These are phyloP conservation scores for Cebus imitator DNA, from an alignment of 2,113 vertebrate genomes.

Conservation along the genomic window DNA sequence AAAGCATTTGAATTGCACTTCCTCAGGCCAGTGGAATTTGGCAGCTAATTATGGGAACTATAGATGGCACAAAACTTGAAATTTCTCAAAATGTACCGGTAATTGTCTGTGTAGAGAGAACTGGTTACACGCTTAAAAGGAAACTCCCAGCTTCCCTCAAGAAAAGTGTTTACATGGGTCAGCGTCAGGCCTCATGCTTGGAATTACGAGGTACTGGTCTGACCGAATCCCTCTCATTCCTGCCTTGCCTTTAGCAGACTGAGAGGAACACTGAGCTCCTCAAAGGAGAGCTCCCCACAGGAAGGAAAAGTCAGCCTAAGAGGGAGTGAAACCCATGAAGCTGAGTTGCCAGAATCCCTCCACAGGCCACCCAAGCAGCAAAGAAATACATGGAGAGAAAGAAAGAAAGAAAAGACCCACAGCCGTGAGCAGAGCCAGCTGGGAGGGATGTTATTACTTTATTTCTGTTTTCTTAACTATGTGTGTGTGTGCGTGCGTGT, in stretches of 20 bases:
- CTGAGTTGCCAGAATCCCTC: conserved; percentile 71
- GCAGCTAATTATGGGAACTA: conserved; percentile 18
- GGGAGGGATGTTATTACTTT: conserved; percentile 80
- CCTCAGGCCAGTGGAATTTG: conserved; percentile 25
- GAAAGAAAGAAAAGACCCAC: conserved; percentile 75
- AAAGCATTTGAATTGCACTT: conserved; percentile 20
- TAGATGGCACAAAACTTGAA: conserved; percentile 4
- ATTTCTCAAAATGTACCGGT: conserved; percentile 17
- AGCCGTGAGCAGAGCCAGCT: conserved; percentile 78
- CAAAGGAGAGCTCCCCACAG: conserved; percentile 64
- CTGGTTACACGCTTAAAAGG: not conserved
- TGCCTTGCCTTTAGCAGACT: conserved; percentile 27
- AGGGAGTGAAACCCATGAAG: conserved; percentile 66
- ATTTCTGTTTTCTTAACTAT: conserved; percentile 79
- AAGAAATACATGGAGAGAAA: conserved; percentile 77
- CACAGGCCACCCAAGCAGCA: conserved; percentile 78
- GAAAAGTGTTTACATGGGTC: conserved; percentile 45
- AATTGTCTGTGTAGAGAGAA: not conserved
- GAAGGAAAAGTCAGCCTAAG: conserved; percentile 69
- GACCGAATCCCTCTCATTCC: conserved; percentile 31
- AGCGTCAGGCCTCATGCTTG: conserved; percentile 36
- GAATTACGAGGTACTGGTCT: conserved; percentile 42
- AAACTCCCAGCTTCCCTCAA: conserved; percentile 47
- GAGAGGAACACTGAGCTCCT: conserved; percentile 48
- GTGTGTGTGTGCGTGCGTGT: not conserved